Base-by-base conservation (phyloP, 1,140 invertebrate species). In the Apocrypta bakeri region DNA sequence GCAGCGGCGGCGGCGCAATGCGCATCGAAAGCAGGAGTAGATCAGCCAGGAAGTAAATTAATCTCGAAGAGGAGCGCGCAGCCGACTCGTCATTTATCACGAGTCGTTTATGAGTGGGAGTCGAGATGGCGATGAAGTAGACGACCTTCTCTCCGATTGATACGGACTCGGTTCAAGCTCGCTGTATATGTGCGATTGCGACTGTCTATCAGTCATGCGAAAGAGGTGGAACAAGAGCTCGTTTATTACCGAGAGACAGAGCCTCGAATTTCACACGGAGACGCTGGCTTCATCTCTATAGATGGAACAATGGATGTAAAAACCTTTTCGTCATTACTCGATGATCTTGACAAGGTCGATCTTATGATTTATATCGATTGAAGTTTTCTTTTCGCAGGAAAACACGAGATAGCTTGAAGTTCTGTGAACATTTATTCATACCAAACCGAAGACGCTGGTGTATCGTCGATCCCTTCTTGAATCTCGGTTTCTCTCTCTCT, bases 171-270 rank as follows among this genome's bases (percentile, higher is more conserved):
- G 87, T 21, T 17, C 17, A 21, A n/a, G 2, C 12, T 56, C 12
- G 2, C 4, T 1, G 48, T 4, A 21, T 85, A 88, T 85, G 87
- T 87, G 88, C 87, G 87, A 89, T 91, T 89, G 88, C 89, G 63
- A 66, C 24, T 85, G 85, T 90, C 90, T 90, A 90, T 92, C 90
- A 90, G 90, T 91, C 90, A 89, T 84, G 75, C 81, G 76, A 85
- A 79, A 75, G 81, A 82, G 69, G 82, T 82, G 83, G 84, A 82
- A 78, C 74, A 64, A 78, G 24, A 72, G 24, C 68, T 72, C 66
- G 63, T 78, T 78, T 78, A 64, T 82, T 82, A 82, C 69, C 64
- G 37, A 1, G 42, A 74, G 17, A 63, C 4, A 31, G 33, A 6
- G 4, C 76, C 29, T 79, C 68, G 21, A 40, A 48, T 69, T 79